A percentile compares a stretch with the other conserved stretches of the same genome.
These are phyloP conservation scores for Cacoxenus indagator DNA, from an alignment of 2,888 invertebrate genomes.

Conservation along the genomic window DNA sequence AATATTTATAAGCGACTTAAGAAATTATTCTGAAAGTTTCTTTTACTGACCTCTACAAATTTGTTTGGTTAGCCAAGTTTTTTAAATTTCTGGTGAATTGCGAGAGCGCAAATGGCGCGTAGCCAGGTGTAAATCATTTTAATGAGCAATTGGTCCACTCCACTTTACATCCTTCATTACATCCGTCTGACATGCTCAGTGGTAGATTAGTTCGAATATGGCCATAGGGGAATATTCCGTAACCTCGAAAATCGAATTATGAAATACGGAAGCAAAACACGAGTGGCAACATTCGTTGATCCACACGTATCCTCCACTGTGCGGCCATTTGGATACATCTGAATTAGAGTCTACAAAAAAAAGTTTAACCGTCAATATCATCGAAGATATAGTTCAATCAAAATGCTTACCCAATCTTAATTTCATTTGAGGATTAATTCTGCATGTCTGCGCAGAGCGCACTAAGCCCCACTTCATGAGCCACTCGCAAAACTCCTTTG, in stretches of 20 bases:
- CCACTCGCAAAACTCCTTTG: slow-evolving; percentile 92
- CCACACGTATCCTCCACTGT: slow-evolving; percentile 93
- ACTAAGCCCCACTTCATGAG: slow-evolving; percentile 88
- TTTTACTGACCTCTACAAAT: slow-evolving; percentile 75
- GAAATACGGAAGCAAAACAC: slow-evolving; percentile 88
- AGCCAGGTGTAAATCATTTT: slow-evolving; percentile 79
- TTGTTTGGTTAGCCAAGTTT: slow-evolving; percentile 81
- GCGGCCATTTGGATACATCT: slow-evolving; percentile 86
- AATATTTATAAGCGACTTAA: neutral
- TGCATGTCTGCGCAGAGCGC: slow-evolving; percentile 84
- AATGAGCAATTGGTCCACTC: slow-evolving; percentile 83
- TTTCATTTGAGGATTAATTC: slow-evolving; percentile 77
- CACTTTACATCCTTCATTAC: slow-evolving; percentile 90
- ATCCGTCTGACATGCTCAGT: slow-evolving; percentile 93
- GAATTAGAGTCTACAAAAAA: slow-evolving; percentile 82
- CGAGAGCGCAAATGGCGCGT: slow-evolving; percentile 84
- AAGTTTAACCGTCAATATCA: neutral
- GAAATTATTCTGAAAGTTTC: neutral
- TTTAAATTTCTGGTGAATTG: slow-evolving; percentile 82
- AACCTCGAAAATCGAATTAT: slow-evolving; percentile 88
- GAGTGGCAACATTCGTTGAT: slow-evolving; percentile 89
- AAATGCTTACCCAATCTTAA: slow-evolving; percentile 77
- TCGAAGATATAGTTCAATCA: neutral
- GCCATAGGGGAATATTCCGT: slow-evolving; percentile 87
- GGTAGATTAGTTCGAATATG: slow-evolving; percentile 86